Evolutionary conservation across 2,113 vertebrate species (phyloP).

Genomic region (Hypanus sabinus): DNA sequence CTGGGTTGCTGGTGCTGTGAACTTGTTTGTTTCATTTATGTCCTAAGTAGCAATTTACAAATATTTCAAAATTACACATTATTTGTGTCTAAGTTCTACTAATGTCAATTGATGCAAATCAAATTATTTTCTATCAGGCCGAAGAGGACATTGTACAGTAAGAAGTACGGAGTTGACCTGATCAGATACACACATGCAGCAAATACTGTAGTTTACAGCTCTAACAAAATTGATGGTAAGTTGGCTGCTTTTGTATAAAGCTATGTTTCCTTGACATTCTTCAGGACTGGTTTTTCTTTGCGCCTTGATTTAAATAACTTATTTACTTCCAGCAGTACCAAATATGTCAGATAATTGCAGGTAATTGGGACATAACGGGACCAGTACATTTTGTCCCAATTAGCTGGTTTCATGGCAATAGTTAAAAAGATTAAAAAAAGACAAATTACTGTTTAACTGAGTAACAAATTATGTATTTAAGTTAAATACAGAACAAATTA

Average conservation of each 20-base stretch:
- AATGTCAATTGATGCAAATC: not conserved
- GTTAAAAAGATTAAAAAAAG: too few relatives aligned
- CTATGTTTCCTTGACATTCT: not conserved
- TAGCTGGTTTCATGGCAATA: too few relatives aligned
- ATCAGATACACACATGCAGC: slow-evolving; percentile 98
- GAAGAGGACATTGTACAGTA: slow-evolving; percentile 96
- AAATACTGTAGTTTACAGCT: slow-evolving; percentile 98
- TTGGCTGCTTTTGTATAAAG: slow-evolving; percentile 34
- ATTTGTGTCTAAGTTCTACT: not conserved
- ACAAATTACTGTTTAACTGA: too few relatives aligned
- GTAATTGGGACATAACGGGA: too few relatives aligned
- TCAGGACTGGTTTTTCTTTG: not conserved
- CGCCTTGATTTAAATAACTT: not conserved
- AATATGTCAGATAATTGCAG: not conserved
- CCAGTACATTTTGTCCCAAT: too few relatives aligned
- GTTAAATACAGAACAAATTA: too few relatives aligned
- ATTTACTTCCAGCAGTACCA: not conserved
- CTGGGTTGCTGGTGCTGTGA: too few relatives aligned
- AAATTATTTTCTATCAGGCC: slow-evolving; percentile 64
- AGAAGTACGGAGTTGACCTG: slow-evolving; percentile 97
- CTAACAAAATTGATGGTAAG: slow-evolving; percentile 98
- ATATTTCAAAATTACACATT: too few relatives aligned
- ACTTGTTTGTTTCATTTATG: not conserved
- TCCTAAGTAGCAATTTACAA: not conserved
- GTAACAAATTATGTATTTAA: too few relatives aligned